Evolutionary conservation across 2,113 vertebrate species (phyloP), one percentile per base, ranked within the genome.

Genomic region (Pampusana beccarii): DNA sequence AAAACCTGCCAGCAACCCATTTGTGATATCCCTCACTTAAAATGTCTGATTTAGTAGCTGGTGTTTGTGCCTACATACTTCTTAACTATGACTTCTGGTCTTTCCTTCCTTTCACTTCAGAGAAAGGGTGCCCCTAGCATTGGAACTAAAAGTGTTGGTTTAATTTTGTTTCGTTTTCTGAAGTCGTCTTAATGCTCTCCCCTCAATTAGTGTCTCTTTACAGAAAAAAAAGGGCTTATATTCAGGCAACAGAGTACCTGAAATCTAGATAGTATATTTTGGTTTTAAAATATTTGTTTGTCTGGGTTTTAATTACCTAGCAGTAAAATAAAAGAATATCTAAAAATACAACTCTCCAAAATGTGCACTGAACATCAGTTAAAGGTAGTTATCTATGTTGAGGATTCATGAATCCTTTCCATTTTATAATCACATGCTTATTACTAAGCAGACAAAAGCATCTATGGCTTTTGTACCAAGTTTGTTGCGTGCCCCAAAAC

Each of bases 351-450:
- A 24, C 34, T 57, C 28, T 44, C 14, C n/a, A 40, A 54, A 73
- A 70, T 8, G 1, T 23, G 79, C 0, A 0, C 14, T 79, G 28
- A n/a, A 36, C 3, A 3, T 19, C 18, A 57, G 33, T 33, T 16
- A 38, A 61, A 33, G 24, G 33, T 28, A 36, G 10, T 11, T 73
- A 15, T 51, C 20, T 24, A 5, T 0, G 0, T 16, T 56, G 72
- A 21, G 24, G 42, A 57, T 79, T 90, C 21, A 16, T 16, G 13
- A 44, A 6, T 77, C 21, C 24, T 67, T 72, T 82, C 34, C 61
- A 6, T 66, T 80, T 14, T 11, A 18, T 15, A 86, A 61, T 28
- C 28, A 4, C 16, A 21, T 44, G 7, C 5, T 48, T 58, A 26
- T 72, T 65, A 14, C 11, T 26, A 28, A 65, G 20, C 25, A 81